Conservation (phyloP, 1,140 invertebrate species). For the Dermatophagoides farinae region DNA sequence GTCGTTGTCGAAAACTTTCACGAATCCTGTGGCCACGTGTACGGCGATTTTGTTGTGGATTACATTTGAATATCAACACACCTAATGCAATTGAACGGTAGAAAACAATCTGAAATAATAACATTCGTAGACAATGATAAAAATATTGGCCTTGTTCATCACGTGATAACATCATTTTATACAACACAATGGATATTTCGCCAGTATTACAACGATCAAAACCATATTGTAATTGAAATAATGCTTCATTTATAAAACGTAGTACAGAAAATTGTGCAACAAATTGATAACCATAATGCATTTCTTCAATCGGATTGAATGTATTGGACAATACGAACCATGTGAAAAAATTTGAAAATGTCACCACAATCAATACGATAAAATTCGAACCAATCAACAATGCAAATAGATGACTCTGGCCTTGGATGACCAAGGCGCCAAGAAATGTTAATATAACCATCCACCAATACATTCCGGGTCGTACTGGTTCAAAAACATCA, state of each 20-base stretch:
- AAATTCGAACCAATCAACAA: neutral
- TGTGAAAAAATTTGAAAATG: neutral
- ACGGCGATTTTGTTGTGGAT: neutral
- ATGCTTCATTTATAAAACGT: neutral
- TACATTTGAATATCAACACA: neutral
- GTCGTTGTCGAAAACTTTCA: too few relatives aligned
- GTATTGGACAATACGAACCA: neutral
- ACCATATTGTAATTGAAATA: neutral
- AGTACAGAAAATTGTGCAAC: neutral
- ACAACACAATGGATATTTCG: neutral
- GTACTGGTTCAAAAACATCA: neutral
- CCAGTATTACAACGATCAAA: neutral
- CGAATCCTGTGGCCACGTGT: neutral
- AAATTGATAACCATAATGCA: slow-evolving; percentile 2
- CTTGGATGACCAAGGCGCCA: neutral
- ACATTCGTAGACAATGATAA: neutral
- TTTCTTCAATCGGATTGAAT: neutral
- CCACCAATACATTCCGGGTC: neutral
- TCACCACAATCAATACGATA: neutral
- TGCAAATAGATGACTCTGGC: neutral
- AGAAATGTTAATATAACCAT: neutral
- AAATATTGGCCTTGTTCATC: neutral
- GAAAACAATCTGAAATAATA: neutral
- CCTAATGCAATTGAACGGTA: neutral
- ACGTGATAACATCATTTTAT: neutral